These are phyloP conservation scores for Sebastiscus tertius DNA, from an alignment of 2,797 vertebrate species.

Conservation along the genomic window DNA sequence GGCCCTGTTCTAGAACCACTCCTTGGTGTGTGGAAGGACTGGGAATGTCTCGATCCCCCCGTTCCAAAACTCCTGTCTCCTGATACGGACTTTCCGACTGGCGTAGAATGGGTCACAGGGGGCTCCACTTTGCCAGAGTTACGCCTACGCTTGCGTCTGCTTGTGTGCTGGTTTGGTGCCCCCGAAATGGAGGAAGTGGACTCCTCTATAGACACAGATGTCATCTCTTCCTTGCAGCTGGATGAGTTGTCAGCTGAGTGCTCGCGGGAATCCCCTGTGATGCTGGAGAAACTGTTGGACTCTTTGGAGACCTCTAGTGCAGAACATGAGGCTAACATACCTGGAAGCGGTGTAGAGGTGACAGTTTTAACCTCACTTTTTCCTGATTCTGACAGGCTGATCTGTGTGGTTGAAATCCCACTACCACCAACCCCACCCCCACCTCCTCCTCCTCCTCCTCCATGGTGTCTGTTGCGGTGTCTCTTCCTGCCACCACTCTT, in stretches of 20 bases:
- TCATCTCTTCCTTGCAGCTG: conserved; percentile 81
- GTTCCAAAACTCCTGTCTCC: conserved; percentile 50
- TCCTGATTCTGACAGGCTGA: conserved; percentile 62
- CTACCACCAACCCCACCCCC: conserved; percentile 18
- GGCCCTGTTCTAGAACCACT: conserved; percentile 40
- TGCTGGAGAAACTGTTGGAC: conserved; percentile 48
- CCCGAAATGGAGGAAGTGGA: conserved; percentile 28
- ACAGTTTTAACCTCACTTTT: conserved; percentile 59
- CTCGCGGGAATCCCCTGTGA: conserved; percentile 67
- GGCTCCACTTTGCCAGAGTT: conserved; percentile 85
- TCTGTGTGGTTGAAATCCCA: conserved; percentile 59
- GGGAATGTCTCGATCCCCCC: conserved; percentile 35
- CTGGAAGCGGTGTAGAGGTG: conserved; percentile 32
- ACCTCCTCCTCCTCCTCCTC: conserved; percentile 50
- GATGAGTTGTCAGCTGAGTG: conserved; percentile 81
- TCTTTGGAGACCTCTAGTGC: conserved; percentile 68
- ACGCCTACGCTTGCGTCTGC: conserved; percentile 84
- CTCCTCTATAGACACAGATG: conserved; percentile 55
- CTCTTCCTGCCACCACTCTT: conserved; percentile 84
- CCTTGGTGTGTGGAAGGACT: conserved; percentile 73
- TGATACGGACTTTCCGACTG: conserved; percentile 41
- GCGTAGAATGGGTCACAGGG: conserved; percentile 55
- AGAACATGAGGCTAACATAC: conserved; percentile 41
- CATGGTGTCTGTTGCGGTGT: conserved; percentile 90
- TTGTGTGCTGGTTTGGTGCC: conserved; percentile 60